Evolutionary conservation across 2,113 vertebrate species (phyloP), one percentile per base, ranked within the genome.

Genomic region (Oceanites oceanicus): DNA sequence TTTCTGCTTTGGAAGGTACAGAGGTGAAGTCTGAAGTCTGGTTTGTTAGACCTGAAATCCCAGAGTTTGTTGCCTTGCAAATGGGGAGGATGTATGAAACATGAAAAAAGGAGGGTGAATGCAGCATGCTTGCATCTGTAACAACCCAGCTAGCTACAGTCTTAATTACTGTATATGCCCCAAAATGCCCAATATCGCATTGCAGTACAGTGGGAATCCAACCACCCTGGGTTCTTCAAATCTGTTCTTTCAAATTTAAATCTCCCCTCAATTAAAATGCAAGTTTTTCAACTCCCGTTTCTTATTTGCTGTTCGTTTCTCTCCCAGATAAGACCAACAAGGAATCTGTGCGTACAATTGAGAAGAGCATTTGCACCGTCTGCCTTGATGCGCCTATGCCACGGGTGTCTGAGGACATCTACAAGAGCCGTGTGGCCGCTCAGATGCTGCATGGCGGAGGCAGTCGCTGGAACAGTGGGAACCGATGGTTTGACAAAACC

Each of bases 401-500:
- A 0, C 96, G 98, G 0, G 99, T 99, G 71, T 99, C 99, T 0
- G 98, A 99, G 0, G 98, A 99, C 11, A 77, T 98, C 76, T 99
- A 99, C 97, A 98, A 84, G 89, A 99, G 98, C 94, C 99, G 98
- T 0, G 99, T 99, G 75, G 99, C 99, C 0, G 98, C 98, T 8
- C 99, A 99, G 98, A 99, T 99, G 99, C 98, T 99, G 74, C 99
- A 99, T 0, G 99, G 99, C 0, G 99, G 99, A 2, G 99, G 99
- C 38, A 98, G 99, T 56, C 98, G 98, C 67, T 98, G 98, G 97
- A 99, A 99, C 98, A 99, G 99, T 0, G 99, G 99, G 83, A 99
- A 99, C 97, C 98, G 99, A 62, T 99, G 99, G 99, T 99, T 99
- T 1, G 99, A 99, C 96, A 99, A 99, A 97, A 99, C 99, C 1